Evolutionary conservation across 2,113 vertebrate species (phyloP), one percentile per base, ranked within the genome.

Genomic region (Onychostoma macrolepis): DNA sequence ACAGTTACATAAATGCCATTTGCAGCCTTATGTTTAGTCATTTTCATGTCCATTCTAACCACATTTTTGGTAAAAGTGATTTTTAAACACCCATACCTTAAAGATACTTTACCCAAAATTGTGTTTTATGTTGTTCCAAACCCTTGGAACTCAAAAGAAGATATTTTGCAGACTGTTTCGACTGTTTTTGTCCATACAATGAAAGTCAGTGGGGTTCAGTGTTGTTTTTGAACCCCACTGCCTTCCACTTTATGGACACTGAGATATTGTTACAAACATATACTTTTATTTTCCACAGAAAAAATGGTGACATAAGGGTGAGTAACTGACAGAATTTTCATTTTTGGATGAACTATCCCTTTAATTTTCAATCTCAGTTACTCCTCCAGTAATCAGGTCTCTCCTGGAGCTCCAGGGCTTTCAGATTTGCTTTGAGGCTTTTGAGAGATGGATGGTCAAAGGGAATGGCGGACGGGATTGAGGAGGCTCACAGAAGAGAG

Each of bases 371-470:
- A 61, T 72, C 17, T 72, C 33, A 72, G 21, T 72, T 38, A 72
- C 69, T 72, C 4, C 33, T 72, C 19, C 72, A 7, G 72, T 75
- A 75, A 75, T 75, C 72, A 75, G 38, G 4, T 74, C 71, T 13
- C 38, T 74, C 38, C 36, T n/a, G 43, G 11, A 83, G 45, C 30
- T 38, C 6, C 21, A 53, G 83, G 43, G 71, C 33, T 78, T 74
- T 85, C 21, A 83, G 84, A 75, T 84, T 80, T 56, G 69, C 33
- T 67, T 87, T 85, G 28, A 50, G 75, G 63, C 75, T 56, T 41
- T 12, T 74, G 4, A 58, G 69, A 58, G 56, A 80, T 50, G 56
- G 50, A 81, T 56, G 33, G 58, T 75, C 50, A 77, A 53, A 50
- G 12, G 48, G 80, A 69, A 43, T 5, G 13, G 84, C 75, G 80